Evolutionary conservation across 2,113 vertebrate species (phyloP).

Genomic region (Eira barbara): DNA sequence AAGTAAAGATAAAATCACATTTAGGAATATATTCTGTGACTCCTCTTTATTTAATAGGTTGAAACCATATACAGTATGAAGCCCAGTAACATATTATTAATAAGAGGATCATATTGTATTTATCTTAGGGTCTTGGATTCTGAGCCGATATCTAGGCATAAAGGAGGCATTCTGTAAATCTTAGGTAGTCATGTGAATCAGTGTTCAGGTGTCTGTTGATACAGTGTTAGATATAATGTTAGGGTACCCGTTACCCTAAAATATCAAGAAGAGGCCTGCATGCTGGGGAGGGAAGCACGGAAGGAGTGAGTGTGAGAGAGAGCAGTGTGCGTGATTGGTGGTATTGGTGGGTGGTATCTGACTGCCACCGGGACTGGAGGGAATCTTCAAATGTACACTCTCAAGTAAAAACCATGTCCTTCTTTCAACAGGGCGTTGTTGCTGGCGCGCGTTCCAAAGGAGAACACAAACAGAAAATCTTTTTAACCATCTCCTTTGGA

Average conservation of each 20-base stretch:
- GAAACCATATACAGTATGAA: background rate
- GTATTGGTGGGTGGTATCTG: background rate
- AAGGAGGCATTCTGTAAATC: background rate
- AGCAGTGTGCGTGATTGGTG: background rate
- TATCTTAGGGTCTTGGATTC: background rate
- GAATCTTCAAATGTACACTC: conserved; percentile 50
- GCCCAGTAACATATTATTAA: background rate
- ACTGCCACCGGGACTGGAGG: conserved; percentile 37
- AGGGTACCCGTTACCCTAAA: background rate
- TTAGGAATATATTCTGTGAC: background rate
- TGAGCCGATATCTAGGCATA: background rate
- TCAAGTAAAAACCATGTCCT: conserved; percentile 61
- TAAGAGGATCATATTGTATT: background rate
- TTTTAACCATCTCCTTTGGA: conserved; percentile 97
- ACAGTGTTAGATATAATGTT: background rate
- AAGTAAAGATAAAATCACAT: background rate
- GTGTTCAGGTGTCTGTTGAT: background rate
- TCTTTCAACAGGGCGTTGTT: conserved; percentile 91
- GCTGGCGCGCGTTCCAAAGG: conserved; percentile 96
- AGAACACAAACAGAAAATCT: conserved; percentile 98
- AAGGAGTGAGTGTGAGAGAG: background rate
- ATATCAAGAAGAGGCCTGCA: background rate
- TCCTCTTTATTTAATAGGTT: background rate
- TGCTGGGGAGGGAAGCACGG: background rate
- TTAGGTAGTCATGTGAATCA: background rate